phyloP scores from a whole-genome alignment of 2,797 vertebrate genomes.

The Menidia menidia region DNA sequence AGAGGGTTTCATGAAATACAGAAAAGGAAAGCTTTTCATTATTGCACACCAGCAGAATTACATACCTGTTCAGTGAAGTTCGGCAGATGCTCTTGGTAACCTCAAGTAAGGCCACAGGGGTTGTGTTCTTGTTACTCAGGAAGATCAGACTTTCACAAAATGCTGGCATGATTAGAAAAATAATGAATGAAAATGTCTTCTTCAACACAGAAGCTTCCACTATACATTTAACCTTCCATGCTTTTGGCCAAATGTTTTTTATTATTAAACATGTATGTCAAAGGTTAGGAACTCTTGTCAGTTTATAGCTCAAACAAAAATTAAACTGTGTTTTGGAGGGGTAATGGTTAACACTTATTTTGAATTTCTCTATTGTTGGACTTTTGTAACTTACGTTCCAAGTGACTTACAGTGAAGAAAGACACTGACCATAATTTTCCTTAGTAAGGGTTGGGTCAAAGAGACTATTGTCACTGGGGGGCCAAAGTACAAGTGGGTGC shows the following conservation, averaged over 20 bases:
- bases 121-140: conserved; percentile 57
- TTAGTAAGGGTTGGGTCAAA: background rate
- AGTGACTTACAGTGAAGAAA: background rate
- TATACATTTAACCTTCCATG: background rate
- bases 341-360: background rate
- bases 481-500: background rate
- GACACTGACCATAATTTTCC: background rate
- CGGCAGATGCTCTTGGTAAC: conserved; percentile 82
- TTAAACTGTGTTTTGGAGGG: background rate
- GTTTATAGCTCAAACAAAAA: background rate
- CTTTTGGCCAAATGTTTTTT: too few relatives aligned
- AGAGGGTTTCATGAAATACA: too few relatives aligned
- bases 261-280: too few relatives aligned
- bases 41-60: background rate
- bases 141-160: conserved; percentile 69
- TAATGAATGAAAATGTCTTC: background rate
- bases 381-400: background rate
- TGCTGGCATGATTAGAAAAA: conserved; percentile 13
- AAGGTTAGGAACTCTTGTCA: too few relatives aligned
- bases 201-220: background rate
- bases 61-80: conserved; percentile 79
- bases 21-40: background rate
- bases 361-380: background rate
- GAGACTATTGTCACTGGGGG: background rate
- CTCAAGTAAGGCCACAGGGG: conserved; percentile 72